Base-by-base conservation (phyloP, 2,888 invertebrate species). In the Allacma fusca region DNA sequence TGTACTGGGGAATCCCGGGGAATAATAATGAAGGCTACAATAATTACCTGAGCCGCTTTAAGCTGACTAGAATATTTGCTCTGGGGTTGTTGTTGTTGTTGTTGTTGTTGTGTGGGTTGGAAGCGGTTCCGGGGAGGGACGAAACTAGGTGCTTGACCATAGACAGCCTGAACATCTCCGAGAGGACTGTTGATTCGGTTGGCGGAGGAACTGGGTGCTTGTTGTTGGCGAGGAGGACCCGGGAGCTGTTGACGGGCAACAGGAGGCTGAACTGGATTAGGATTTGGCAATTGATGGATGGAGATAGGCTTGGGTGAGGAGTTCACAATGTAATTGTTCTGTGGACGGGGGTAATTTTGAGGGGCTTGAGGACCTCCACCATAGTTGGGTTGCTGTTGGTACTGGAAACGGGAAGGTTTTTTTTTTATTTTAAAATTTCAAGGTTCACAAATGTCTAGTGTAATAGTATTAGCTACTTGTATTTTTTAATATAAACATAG, bases 51-150 rank as follows among this genome's bases (percentile, higher is more conserved):
- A 50, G 50, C 40, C 13, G 40, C 50, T 50, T 70, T 76, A 12
- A 76, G n/a, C 29, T 76, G 76, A 59, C 76, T 76, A 34, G 76
- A 76, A 19, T 76, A 76, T 69, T 76, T 76, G 57, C 76, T 76
- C 62, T 76, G 76, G 40, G 69, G 76, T 70, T 76, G 76, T 21
- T 67, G 75, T 23, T 50, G 62, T 1, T n/a, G 76, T 62, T 76
- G 76, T 70, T 76, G 76, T 21, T 67, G 75, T 23, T 50, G 62
- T 1, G 44, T 9, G 7, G 76, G 59, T 26, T 76, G 76, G 59
- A 34, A 76, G 9, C 76, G 68, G 40, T 69, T 70, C 24, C 76
- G 29, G 21, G 68, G 68, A 24, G 68, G 28, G 24, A 59, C 76
- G 57, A 69, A 76, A 28, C 76, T 69, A 4, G 76, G 76, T 19